These are phyloP conservation scores for Phalacrocorax carbo DNA, from an alignment of 2,113 vertebrate genomes.

Conservation along the genomic window DNA sequence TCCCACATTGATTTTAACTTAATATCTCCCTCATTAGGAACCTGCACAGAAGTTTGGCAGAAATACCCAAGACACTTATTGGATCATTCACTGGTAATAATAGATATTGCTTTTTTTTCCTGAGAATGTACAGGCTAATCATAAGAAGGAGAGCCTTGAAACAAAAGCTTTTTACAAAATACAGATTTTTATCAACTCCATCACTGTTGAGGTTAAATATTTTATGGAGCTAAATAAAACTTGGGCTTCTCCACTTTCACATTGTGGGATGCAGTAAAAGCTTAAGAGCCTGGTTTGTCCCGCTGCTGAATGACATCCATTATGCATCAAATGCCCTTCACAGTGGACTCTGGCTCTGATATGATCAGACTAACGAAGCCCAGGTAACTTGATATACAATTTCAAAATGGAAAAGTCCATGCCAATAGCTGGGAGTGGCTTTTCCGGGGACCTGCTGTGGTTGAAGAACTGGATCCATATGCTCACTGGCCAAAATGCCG, in stretches of 20 bases:
- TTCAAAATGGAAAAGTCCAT: constrained; percentile 19
- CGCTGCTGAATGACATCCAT: background rate
- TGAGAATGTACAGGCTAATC: constrained; percentile 23
- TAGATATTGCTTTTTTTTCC: constrained; percentile 34
- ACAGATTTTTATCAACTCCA: constrained; percentile 64
- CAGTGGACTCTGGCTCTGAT: constrained; percentile 26
- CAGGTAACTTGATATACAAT: constrained; percentile 31
- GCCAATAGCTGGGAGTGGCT: background rate
- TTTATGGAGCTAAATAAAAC: constrained; percentile 71
- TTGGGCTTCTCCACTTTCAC: constrained; percentile 60
- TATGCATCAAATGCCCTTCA: constrained; percentile 5
- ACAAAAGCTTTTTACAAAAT: constrained; percentile 63
- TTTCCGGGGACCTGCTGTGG: background rate
- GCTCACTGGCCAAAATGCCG: background rate
- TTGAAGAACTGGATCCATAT: background rate
- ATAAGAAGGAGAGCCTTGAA: constrained; percentile 48
- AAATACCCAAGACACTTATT: constrained; percentile 62
- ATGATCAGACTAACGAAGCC: background rate
- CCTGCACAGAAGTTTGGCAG: constrained; percentile 64
- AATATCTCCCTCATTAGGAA: constrained; percentile 69
- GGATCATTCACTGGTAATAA: constrained; percentile 57
- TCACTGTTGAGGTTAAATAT: constrained; percentile 64
- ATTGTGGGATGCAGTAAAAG: constrained; percentile 55
- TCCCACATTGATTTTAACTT: constrained; percentile 72
- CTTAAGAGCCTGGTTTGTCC: constrained; percentile 15